Evolutionary conservation across 2,113 vertebrate genomes (phyloP), one percentile per base, ranked within the genome.

Genomic region (Nerophis lumbriciformis): DNA sequence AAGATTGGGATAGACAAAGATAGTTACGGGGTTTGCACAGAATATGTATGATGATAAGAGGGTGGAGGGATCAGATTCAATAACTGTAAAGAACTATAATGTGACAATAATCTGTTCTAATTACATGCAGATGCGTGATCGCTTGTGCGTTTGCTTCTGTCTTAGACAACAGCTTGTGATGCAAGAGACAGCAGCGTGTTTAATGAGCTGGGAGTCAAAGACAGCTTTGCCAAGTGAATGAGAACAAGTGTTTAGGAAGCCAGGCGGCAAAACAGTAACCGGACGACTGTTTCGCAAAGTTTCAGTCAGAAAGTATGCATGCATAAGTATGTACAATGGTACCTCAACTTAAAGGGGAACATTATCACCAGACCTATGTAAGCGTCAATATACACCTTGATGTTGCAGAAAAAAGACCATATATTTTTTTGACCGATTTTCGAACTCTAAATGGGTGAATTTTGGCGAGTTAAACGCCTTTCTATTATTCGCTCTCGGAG

Each of bases 41-140:
- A 79, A 78, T 52, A 74, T 45, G 62, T 53, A 78, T 79, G 71
- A 77, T 70, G 78, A 77, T 63, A 7, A 71, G 69, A 72, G 76
- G 61, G 63, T 6, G 63, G 68, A 12, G 73, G 66, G 59, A 79
- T 77, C 70, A 78, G 63, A 78, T 60, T 5, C 57, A 85, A 84
- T 85, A 77, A 86, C 78, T 72, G 57, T 48, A 71, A 72, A 56
- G 83, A 76, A 85, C 79, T 71, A 57, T 48, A 72, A 73, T 56
- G 68, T 77, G 85, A 76, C 71, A 76, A 77, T 81, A 74, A 85
- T 80, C 63, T 53, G 65, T 48, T 19, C 39, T 81, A 83, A 82
- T 82, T 78, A 73, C 59, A 78, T 76, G 64, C 63, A 73, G 56
- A 78, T 76, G 64, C 63, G 35, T 66, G 56, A 65, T 81, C 75